A percentile compares a stretch with the other conserved stretches of the same genome.
phyloP scores from a whole-genome alignment of 64 coral and sea anemone species.

The Actinia tenebrosa region DNA sequence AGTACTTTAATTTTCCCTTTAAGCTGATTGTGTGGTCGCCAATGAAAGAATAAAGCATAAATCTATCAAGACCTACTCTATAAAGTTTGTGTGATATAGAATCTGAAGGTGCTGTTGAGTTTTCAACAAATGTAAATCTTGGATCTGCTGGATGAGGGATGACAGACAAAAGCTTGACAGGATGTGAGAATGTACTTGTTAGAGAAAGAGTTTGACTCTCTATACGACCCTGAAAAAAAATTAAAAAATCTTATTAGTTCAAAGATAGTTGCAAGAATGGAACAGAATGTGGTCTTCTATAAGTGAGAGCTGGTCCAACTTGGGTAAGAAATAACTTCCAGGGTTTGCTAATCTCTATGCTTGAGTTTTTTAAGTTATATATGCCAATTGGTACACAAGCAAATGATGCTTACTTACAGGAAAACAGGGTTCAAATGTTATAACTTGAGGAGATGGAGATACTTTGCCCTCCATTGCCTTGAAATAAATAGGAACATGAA shows the following conservation, averaged over 20 bases:
- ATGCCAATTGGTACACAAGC: neutral
- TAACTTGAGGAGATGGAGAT: conserved; percentile 34
- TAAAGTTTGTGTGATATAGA: neutral
- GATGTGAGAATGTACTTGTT: conserved; percentile 76
- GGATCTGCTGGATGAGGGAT: conserved; percentile 39
- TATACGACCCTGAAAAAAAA: conserved; percentile 73
- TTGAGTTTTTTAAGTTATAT: no score
- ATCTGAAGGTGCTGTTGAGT: conserved; percentile 12
- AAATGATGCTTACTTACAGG: conserved; percentile 52
- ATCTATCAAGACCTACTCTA: neutral
- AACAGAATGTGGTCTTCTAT: neutral
- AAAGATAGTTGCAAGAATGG: neutral
- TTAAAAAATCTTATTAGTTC: neutral
- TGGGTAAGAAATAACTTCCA: no score
- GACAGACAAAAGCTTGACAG: conserved; percentile 63
- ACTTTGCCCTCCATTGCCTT: conserved; percentile 88
- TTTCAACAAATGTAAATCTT: conserved; percentile 58
- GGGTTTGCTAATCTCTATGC: no score
- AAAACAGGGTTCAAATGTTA: conserved; percentile 80
- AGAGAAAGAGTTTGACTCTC: conserved; percentile 52
- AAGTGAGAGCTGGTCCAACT: no score
- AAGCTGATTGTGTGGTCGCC: no score
- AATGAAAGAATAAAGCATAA: neutral
- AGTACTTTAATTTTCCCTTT: no score
- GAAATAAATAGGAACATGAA: conserved; percentile 76